Percentiles rank a stretch among this genome's conserved stretches.
Conservation (phyloP, 2,797 vertebrate genomes). For the Chloroceryle inda region DNA sequence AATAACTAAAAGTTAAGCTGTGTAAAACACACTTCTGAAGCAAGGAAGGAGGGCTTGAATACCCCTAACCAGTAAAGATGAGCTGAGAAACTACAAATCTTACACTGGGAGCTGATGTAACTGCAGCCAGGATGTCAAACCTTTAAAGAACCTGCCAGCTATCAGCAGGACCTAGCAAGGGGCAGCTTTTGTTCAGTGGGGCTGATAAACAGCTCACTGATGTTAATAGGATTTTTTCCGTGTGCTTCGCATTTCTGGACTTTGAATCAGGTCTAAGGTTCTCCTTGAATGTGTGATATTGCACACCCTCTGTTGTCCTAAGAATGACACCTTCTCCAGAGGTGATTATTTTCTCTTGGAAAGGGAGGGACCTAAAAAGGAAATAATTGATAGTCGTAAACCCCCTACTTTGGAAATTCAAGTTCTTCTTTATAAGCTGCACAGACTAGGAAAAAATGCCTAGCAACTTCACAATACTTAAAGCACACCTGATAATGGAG, state of each 20-base stretch:
- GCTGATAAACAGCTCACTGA: not conserved
- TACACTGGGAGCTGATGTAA: not conserved
- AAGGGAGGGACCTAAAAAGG: not conserved
- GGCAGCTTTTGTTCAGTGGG: conserved; percentile 34
- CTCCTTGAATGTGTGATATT: conserved; percentile 58
- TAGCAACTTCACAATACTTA: conserved; percentile 59
- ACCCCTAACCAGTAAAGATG: not conserved
- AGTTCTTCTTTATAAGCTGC: conserved; percentile 50
- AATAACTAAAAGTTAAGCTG: not conserved
- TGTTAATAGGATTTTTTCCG: conserved; percentile 48
- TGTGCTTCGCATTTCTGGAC: not conserved
- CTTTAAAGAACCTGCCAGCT: conserved; percentile 7
- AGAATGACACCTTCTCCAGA: conserved; percentile 51
- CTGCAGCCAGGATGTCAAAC: not conserved
- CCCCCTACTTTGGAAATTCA: conserved; percentile 46
- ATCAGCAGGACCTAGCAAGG: not conserved
- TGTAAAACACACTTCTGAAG: not conserved
- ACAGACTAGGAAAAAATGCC: conserved; percentile 50
- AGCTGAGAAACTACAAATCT: not conserved
- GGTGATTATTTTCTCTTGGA: conserved; percentile 58
- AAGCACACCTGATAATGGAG: conserved; percentile 47
- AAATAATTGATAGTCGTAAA: conserved; percentile 68
- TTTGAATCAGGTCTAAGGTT: conserved; percentile 26
- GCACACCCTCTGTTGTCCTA: conserved; percentile 23
- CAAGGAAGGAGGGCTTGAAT: not conserved